Evolutionary conservation across 1,140 invertebrate genomes (phyloP).

Genomic region (Vanessa atalanta): DNA sequence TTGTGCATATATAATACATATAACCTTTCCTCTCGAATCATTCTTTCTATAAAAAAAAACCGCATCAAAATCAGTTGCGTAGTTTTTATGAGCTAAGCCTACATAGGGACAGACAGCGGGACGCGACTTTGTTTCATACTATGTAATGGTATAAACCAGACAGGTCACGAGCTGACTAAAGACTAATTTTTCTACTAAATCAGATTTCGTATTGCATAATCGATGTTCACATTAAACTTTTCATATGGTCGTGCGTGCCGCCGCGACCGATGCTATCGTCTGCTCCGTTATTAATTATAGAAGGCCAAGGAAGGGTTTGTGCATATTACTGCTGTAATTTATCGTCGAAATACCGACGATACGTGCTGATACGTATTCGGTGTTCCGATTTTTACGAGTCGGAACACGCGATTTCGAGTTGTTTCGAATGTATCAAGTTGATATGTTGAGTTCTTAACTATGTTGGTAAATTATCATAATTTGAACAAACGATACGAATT

Average conservation of each 20-base stretch:
- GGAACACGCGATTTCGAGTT: slow-evolving; percentile 29
- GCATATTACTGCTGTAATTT: slow-evolving; percentile 43
- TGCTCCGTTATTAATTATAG: slow-evolving; percentile 39
- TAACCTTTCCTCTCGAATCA: too few species aligned
- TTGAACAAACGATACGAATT: not conserved
- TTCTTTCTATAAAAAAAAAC: too few species aligned
- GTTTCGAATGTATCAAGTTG: not conserved
- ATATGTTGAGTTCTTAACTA: slow-evolving; percentile 5
- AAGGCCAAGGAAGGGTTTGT: slow-evolving; percentile 39
- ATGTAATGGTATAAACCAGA: too few species aligned
- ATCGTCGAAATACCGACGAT: slow-evolving; percentile 40
- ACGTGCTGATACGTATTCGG: slow-evolving; percentile 42
- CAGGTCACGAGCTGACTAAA: too few species aligned
- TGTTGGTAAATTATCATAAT: slow-evolving; percentile 1
- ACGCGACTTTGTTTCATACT: too few species aligned
- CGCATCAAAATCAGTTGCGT: too few species aligned
- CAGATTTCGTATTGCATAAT: not conserved
- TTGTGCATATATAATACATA: too few species aligned
- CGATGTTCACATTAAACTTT: slow-evolving; percentile 16
- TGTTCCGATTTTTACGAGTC: slow-evolving; percentile 40
- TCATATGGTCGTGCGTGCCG: not conserved
- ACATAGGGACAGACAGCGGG: too few species aligned
- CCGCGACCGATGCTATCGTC: slow-evolving; percentile 10
- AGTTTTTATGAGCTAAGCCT: too few species aligned
- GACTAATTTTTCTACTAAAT: not conserved